Conservation (phyloP, 2,113 vertebrate species). For the Alaudala cheleensis region DNA sequence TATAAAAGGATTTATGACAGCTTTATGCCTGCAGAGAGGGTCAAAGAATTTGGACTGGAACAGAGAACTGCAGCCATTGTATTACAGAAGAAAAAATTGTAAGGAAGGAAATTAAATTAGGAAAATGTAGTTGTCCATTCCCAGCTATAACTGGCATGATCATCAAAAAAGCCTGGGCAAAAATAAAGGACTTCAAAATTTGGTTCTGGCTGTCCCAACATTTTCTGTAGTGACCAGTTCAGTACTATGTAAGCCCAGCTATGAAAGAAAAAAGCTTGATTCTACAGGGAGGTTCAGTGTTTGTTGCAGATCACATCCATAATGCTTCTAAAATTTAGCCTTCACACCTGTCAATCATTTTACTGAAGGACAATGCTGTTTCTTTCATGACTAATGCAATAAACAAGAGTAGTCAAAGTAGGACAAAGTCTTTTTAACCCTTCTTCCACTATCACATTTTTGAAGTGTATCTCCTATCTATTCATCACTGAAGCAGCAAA, state of each 20-base stretch:
- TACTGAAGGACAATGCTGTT: not conserved
- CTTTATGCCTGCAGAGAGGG: conserved; percentile 20
- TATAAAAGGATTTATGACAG: conserved; percentile 32
- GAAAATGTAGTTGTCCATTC: not conserved
- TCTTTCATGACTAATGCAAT: not conserved
- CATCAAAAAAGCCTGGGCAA: not conserved
- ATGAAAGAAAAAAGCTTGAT: not conserved
- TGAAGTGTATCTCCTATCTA: not conserved
- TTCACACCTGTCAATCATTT: not conserved
- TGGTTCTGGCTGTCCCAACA: not conserved
- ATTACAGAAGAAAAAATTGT: not conserved
- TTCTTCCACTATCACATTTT: not conserved
- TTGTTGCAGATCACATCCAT: not conserved
- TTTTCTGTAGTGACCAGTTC: not conserved
- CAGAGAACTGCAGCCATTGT: not conserved
- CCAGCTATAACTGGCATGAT: not conserved
- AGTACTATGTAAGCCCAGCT: not conserved
- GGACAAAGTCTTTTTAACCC: not conserved
- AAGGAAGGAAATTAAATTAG: conserved; percentile 37
- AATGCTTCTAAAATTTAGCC: not conserved
- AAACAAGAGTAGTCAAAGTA: not conserved
- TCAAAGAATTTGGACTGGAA: conserved; percentile 18
- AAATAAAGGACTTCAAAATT: not conserved
- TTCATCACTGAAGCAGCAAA: not conserved
- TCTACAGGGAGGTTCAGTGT: not conserved